These are phyloP conservation scores for Myotis vivesi DNA, from an alignment of 2,797 vertebrate species.

Conservation along the genomic window DNA sequence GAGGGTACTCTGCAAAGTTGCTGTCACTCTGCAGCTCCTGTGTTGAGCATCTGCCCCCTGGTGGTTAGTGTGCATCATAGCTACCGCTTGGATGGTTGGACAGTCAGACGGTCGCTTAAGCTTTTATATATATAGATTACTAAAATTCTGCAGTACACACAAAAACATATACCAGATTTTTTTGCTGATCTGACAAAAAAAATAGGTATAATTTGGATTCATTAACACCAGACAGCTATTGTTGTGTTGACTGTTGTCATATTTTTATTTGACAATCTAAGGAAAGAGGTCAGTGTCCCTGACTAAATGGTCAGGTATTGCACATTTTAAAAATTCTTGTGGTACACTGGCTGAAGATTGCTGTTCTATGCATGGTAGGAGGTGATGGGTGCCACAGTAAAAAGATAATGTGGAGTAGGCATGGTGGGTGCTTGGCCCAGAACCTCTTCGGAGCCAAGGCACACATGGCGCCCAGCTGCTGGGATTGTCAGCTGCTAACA, in stretches of 20 bases:
- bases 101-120: too few relatives aligned
- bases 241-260: neutral
- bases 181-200: neutral
- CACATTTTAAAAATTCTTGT: neutral
- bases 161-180: neutral
- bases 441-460: neutral
- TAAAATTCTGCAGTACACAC: neutral
- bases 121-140: neutral
- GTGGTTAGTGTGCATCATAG: too few relatives aligned
- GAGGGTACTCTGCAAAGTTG: too few relatives aligned
- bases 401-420: neutral
- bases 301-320: neutral
- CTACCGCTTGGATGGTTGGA: too few relatives aligned
- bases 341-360: neutral
- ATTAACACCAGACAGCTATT: neutral
- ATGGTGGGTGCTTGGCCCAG: neutral
- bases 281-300: neutral
- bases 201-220: neutral
- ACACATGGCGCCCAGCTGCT: neutral
- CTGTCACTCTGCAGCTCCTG: too few relatives aligned
- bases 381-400: neutral
- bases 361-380: neutral
- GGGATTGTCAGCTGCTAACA: neutral
- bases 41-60: too few relatives aligned
- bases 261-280: neutral